A percentile compares a stretch with the other conserved stretches of the same genome.
phyloP scores from a whole-genome alignment of 2,113 vertebrate species.

The Pachypanchax playfairii region DNA sequence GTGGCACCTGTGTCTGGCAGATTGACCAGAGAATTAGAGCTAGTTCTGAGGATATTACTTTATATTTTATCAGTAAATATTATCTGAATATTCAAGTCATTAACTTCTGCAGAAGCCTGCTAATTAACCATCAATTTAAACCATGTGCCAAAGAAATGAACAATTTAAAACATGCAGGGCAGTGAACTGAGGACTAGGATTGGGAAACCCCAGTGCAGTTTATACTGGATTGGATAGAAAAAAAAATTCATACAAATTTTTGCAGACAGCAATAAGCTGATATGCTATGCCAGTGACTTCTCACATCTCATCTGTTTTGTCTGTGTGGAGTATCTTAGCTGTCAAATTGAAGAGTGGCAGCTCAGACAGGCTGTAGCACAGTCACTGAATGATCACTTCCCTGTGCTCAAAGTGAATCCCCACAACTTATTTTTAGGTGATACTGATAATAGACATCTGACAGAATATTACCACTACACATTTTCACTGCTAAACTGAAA shows the following conservation, averaged over 20 bases:
- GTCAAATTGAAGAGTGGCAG: conserved; percentile 44
- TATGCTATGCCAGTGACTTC: conserved; percentile 62
- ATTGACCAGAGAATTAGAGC: too few species aligned
- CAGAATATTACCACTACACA: conserved; percentile 1
- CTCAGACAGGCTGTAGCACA: conserved; percentile 13
- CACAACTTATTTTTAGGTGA: not conserved
- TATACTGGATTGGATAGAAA: conserved; percentile 52
- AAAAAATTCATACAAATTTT: conserved; percentile 57
- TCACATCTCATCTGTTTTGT: conserved; percentile 68
- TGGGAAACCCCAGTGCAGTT: too few species aligned
- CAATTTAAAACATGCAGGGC: too few species aligned
- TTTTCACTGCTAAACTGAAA: not conserved
- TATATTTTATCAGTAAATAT: too few species aligned
- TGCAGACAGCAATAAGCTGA: conserved; percentile 45
- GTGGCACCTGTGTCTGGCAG: too few species aligned
- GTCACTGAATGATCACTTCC: conserved; percentile 24
- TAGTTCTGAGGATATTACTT: too few species aligned
- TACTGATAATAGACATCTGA: not conserved
- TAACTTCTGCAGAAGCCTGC: too few species aligned
- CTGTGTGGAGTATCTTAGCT: conserved; percentile 43
- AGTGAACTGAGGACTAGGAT: too few species aligned
- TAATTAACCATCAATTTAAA: too few species aligned
- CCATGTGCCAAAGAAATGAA: too few species aligned
- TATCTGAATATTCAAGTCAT: too few species aligned
- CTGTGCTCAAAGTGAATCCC: not conserved